Conservation (phyloP, 1,140 invertebrate genomes). For the Drosophila hydei region DNA sequence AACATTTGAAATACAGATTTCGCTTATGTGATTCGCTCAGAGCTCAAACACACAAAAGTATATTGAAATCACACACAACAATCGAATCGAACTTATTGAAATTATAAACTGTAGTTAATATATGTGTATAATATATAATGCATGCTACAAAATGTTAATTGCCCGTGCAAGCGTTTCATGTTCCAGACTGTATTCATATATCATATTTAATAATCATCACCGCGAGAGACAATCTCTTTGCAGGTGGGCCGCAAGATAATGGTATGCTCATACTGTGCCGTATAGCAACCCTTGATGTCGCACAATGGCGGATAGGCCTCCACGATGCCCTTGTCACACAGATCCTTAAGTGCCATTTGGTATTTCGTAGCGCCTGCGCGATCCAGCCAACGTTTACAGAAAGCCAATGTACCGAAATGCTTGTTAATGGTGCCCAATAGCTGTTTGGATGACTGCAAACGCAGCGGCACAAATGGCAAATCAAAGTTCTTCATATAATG, state of each 20-base stretch:
- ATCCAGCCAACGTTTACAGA: conserved; percentile 99
- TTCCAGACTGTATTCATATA: background rate
- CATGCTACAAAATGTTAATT: conserved; percentile 32
- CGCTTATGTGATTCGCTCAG: conserved; percentile 35
- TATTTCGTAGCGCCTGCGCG: conserved; percentile 98
- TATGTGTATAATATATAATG: conserved; percentile 47
- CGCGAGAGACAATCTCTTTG: conserved; percentile 98
- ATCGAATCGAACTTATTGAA: conserved; percentile 69
- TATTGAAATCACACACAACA: conserved; percentile 69
- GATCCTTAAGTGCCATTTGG: conserved; percentile 98
- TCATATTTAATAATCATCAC: conserved; percentile 94
- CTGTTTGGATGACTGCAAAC: conserved; percentile 95
- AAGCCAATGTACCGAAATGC: conserved; percentile 98
- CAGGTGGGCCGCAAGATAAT: conserved; percentile 98
- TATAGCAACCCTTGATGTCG: conserved; percentile 99
- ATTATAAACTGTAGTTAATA: conserved; percentile 39
- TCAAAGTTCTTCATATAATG: conserved; percentile 99
- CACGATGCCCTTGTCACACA: conserved; percentile 98
- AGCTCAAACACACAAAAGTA: conserved; percentile 42
- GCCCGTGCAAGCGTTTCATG: background rate
- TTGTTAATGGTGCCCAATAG: conserved; percentile 98
- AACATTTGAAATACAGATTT: conserved; percentile 1
- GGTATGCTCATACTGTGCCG: conserved; percentile 99
- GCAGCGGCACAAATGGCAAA: conserved; percentile 94
- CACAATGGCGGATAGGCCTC: conserved; percentile 99